Conservation (phyloP, 2,797 vertebrate species). For the Chromis chromis region DNA sequence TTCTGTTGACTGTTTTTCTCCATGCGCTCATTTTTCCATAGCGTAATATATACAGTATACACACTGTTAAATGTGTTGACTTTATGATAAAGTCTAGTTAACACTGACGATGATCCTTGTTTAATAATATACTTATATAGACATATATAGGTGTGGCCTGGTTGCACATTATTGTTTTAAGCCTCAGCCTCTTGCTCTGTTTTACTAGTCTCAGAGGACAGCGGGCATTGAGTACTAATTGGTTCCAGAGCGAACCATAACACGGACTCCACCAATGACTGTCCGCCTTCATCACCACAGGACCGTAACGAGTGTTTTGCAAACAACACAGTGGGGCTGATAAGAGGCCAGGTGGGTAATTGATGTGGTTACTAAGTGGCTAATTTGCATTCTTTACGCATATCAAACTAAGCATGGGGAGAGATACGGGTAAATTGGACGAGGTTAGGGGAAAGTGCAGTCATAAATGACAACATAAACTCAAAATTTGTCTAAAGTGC, state of each 20-base stretch:
- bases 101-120: slow-evolving; percentile 51
- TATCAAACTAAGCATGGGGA: slow-evolving; percentile 82
- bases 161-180: slow-evolving; percentile 88
- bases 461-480: slow-evolving; percentile 68
- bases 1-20: slow-evolving; percentile 35
- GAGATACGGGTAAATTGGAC: slow-evolving; percentile 67
- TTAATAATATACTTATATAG: slow-evolving; percentile 61
- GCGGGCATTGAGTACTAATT: slow-evolving; percentile 91
- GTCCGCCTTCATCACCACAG: slow-evolving; percentile 91
- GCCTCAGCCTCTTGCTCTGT: slow-evolving; percentile 83
- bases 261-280: slow-evolving; percentile 85
- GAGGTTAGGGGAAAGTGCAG: slow-evolving; percentile 52
- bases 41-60: background rate
- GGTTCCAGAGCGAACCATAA: slow-evolving; percentile 96
- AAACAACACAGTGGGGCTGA: slow-evolving; percentile 95
- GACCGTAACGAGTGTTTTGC: slow-evolving; percentile 93
- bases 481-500: slow-evolving; percentile 77
- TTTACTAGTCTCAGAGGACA: slow-evolving; percentile 86
- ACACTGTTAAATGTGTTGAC: slow-evolving; percentile 31
- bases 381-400: slow-evolving; percentile 97
- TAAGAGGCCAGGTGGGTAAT: slow-evolving; percentile 98
- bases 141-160: slow-evolving; percentile 77
- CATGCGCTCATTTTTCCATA: background rate
- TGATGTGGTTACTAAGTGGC: slow-evolving; percentile 99
- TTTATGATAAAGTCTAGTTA: slow-evolving; percentile 45